Conservation (phyloP, 2,888 invertebrate genomes). For the Adelphocoris suturalis region DNA sequence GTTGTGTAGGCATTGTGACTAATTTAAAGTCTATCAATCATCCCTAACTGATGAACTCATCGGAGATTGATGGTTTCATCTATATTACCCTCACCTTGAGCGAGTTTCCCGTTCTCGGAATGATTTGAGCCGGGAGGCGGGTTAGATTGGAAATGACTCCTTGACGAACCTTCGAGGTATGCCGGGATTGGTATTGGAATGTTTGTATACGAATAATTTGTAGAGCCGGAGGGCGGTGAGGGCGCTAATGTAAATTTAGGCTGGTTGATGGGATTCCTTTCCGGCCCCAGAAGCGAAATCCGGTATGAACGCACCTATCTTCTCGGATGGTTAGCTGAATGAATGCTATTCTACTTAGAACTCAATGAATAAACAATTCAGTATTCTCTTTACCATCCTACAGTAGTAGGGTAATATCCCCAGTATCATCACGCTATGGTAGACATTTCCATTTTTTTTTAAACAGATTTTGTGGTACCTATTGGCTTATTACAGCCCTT, state of each 20-base stretch:
- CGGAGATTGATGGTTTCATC: slow-evolving; percentile 12
- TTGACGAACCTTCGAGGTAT: neutral
- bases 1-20: slow-evolving; percentile 1
- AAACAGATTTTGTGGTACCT: too few species aligned
- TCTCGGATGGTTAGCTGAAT: too few species aligned
- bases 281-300: neutral
- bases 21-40: slow-evolving; percentile 14
- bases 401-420: too few species aligned
- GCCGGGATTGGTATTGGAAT: slow-evolving; percentile 8
- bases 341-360: too few species aligned
- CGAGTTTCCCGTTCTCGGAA: neutral
- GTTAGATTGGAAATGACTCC: slow-evolving; percentile 11
- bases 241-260: slow-evolving; percentile 11
- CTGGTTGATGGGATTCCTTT: neutral
- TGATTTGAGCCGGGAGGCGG: neutral
- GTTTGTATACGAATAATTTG: slow-evolving; percentile 26
- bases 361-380: too few species aligned
- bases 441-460: too few species aligned
- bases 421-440: too few species aligned
- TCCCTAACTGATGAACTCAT: slow-evolving; percentile 7
- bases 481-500: too few species aligned
- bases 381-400: too few species aligned
- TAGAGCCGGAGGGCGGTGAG: neutral
- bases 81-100: neutral
- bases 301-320: neutral